phyloP scores from a whole-genome alignment of 2,888 invertebrate genomes.

The Gonocerus acuteangulatus region DNA sequence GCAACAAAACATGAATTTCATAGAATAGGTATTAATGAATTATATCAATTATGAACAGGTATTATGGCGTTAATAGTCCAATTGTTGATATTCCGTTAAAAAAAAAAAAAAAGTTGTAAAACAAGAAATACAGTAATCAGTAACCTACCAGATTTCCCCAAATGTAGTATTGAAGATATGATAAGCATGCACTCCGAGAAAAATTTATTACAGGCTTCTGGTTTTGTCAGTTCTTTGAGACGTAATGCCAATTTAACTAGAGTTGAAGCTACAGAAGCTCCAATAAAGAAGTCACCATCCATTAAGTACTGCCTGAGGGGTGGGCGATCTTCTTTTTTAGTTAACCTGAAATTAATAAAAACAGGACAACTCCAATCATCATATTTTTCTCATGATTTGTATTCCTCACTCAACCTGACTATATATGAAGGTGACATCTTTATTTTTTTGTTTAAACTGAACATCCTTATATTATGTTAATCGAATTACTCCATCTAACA shows the following conservation, averaged over 20 bases:
- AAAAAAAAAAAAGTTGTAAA: too few species aligned
- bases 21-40: too few species aligned
- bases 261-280: conserved; percentile 83
- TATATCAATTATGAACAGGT: too few species aligned
- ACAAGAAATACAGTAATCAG: too few species aligned
- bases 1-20: too few species aligned
- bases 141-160: conserved; percentile 67
- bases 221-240: conserved; percentile 49
- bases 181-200: conserved; percentile 80
- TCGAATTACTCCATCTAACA: background rate
- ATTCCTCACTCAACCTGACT: too few species aligned
- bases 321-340: conserved; percentile 59
- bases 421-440: too few species aligned
- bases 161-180: conserved; percentile 74
- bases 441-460: background rate
- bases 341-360: conserved; percentile 23
- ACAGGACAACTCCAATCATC: too few species aligned
- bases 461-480: background rate
- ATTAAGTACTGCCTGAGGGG: conserved; percentile 79
- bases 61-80: too few species aligned
- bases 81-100: too few species aligned
- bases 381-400: too few species aligned
- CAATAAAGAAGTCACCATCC: conserved; percentile 93
- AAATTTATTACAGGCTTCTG: conserved; percentile 51
- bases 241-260: conserved; percentile 82